phyloP scores from a whole-genome alignment of 1,140 invertebrate species.

The Copidosoma floridanum region DNA sequence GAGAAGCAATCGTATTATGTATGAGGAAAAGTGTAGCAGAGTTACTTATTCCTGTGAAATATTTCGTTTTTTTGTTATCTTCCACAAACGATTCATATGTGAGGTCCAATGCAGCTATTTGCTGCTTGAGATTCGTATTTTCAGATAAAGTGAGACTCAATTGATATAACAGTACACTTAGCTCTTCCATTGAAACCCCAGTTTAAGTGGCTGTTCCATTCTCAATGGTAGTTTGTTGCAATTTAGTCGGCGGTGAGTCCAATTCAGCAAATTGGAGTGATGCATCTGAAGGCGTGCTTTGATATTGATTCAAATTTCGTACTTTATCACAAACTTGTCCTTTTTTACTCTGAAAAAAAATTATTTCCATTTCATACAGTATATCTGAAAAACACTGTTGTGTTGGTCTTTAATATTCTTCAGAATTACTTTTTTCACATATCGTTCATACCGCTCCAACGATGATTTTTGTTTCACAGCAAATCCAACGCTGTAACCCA shows the following conservation, averaged over 20 bases:
- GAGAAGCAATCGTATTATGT: background rate
- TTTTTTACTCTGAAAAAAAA: background rate
- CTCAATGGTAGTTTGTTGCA: too few relatives aligned
- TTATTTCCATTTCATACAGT: background rate
- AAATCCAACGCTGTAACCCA: background rate
- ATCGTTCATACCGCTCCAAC: background rate
- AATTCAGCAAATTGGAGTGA: too few relatives aligned
- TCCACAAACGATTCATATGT: background rate
- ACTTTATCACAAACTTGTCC: background rate
- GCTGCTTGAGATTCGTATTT: too few relatives aligned
- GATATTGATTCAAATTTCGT: too few relatives aligned
- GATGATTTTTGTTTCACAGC: background rate
- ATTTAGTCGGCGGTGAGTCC: too few relatives aligned
- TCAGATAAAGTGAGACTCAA: too few relatives aligned
- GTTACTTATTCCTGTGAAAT: constrained; percentile 13
- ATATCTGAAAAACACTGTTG: background rate
- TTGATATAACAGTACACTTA: background rate
- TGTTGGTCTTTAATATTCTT: too few relatives aligned
- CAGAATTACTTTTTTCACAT: background rate
- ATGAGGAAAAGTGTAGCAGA: background rate
- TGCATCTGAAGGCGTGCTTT: too few relatives aligned
- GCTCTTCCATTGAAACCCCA: background rate
- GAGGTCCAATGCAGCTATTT: too few relatives aligned
- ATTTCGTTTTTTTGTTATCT: constrained; percentile 4
- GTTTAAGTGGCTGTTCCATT: background rate